phyloP scores from a whole-genome alignment of 1,140 invertebrate species.

The Drosophila ohnishii region DNA sequence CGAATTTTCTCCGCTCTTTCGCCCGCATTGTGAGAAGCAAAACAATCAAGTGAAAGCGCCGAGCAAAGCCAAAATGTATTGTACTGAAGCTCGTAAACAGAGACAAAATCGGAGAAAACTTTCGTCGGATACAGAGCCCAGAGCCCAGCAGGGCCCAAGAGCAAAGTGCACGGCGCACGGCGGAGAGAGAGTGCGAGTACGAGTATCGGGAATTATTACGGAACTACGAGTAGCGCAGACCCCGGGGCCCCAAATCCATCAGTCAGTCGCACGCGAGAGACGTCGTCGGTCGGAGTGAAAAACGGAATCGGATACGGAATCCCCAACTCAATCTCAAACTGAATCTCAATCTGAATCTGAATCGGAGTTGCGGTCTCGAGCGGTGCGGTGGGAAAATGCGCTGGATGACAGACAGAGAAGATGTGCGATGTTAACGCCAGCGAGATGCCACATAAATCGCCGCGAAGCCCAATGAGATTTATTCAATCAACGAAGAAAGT shows the following conservation, averaged over 20 bases:
- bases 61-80: constrained; percentile 56
- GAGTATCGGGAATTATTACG: constrained; percentile 67
- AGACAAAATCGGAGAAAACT: constrained; percentile 50
- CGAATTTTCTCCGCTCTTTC: constrained; percentile 51
- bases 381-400: constrained; percentile 28
- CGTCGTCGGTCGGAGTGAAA: constrained; percentile 37
- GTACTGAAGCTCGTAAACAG: constrained; percentile 41
- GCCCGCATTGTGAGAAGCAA: constrained; percentile 63
- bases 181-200: constrained; percentile 34
- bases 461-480: constrained; percentile 68
- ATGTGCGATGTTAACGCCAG: constrained; percentile 47
- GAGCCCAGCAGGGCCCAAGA: constrained; percentile 52
- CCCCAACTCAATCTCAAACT: constrained; percentile 8
- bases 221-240: constrained; percentile 51
- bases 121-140: constrained; percentile 55
- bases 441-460: constrained; percentile 44
- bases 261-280: constrained; percentile 48
- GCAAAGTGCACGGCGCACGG: constrained; percentile 78
- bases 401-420: constrained; percentile 33
- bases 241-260: constrained; percentile 52
- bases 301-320: constrained; percentile 39
- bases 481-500: constrained; percentile 76
- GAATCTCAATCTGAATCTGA: constrained; percentile 12
- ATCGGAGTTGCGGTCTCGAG: constrained; percentile 17
- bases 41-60: constrained; percentile 79